Base-by-base conservation (phyloP, 2,888 invertebrate species). In the Diplazon laetatorius region DNA sequence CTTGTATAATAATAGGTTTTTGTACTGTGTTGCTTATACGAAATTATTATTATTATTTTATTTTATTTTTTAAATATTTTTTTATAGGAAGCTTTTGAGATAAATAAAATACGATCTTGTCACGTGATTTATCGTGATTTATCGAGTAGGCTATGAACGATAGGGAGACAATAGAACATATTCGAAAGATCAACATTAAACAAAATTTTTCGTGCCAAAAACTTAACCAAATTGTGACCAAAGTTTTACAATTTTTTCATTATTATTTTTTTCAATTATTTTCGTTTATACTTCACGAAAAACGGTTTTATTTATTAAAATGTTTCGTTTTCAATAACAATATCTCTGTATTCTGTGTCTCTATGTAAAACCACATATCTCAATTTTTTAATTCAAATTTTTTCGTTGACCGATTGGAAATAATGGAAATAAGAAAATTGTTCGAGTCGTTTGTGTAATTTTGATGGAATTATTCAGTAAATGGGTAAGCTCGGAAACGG, bases 121-220 rank as follows among this genome's bases (percentile, higher is more conserved):
- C 35, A 30, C 4, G 1, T 5, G 14, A 35, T 30, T 55, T n/a
- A n/a, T 14, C 16, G 30, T 8, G 16, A 55, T 55, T 8, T 8
- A 12, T 55, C 74, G 55, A 70, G 74, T 90, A 92, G 88, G 86
- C 92, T 73, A 91, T 91, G 82, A 37, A 52, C 44, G 20, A 14
- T n/a, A 42, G 5, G 46, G 44, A 80, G 69, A 80, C 76, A 80
- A 59, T 80, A 68, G 75, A 80, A 76, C 55, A 9, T 62, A 73
- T 80, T 76, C 52, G 48, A 57, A 57, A 65, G 65, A 60, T 63
- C n/a, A 22, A 20, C 42, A 42, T 48, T 69, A 81, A 81, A 80
- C 82, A 76, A 85, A 84, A 84, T 82, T 83, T 76, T 69, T 44
- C 77, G 78, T 81, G 66, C 42, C 76, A 63, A 78, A 52, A 79